Conservation (phyloP, 1,140 invertebrate species). For the Polypedilum vanderplanki region DNA sequence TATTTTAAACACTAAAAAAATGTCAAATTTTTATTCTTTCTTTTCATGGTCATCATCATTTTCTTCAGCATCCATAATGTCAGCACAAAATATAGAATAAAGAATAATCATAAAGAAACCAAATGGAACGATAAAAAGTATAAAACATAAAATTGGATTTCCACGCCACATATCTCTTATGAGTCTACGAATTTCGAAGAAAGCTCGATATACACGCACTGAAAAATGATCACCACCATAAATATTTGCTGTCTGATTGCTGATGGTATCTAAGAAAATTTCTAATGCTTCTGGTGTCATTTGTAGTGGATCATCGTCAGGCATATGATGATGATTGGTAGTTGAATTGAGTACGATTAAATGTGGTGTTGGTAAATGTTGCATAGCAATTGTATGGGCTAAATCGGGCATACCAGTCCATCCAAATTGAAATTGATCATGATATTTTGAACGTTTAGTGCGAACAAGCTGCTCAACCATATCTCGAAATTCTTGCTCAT, state of each 20-base stretch:
- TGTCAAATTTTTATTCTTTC: slow-evolving; percentile 42
- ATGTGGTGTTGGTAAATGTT: slow-evolving; percentile 71
- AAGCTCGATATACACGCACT: slow-evolving; percentile 63
- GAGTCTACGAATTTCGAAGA: slow-evolving; percentile 68
- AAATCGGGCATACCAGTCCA: slow-evolving; percentile 81
- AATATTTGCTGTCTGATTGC: slow-evolving; percentile 62
- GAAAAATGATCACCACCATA: slow-evolving; percentile 74
- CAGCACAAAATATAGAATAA: slow-evolving; percentile 88
- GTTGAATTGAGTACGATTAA: slow-evolving; percentile 83
- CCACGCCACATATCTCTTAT: slow-evolving; percentile 80
- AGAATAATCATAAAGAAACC: slow-evolving; percentile 89
- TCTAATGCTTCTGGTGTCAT: slow-evolving; percentile 72
- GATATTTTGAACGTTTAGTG: slow-evolving; percentile 67
- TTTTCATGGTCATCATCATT: slow-evolving; percentile 58
- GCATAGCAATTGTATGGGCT: slow-evolving; percentile 87
- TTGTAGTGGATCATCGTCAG: slow-evolving; percentile 71
- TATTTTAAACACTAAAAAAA: background rate
- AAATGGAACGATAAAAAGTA: slow-evolving; percentile 81
- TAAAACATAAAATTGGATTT: slow-evolving; percentile 80
- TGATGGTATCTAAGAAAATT: slow-evolving; percentile 67
- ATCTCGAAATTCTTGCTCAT: slow-evolving; percentile 76
- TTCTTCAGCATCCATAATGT: slow-evolving; percentile 87
- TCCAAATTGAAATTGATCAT: slow-evolving; percentile 83
- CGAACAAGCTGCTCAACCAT: slow-evolving; percentile 78
- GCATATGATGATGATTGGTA: slow-evolving; percentile 83